These are phyloP conservation scores for Coregonus sp. DNA, from an alignment of 2,797 vertebrate genomes.

Conservation along the genomic window DNA sequence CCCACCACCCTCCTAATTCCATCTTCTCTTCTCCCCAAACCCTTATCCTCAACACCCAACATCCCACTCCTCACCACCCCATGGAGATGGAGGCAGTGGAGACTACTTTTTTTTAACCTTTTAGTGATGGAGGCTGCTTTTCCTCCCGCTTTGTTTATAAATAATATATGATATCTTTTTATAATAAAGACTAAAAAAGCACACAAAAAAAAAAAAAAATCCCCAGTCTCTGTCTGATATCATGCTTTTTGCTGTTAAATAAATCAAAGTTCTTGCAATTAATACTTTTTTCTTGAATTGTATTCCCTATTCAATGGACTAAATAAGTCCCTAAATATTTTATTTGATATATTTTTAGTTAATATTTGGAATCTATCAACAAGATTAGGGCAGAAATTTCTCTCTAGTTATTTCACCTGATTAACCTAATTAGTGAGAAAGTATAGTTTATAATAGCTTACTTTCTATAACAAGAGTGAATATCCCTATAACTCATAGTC, in stretches of 20 bases:
- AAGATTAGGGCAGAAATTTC: not conserved
- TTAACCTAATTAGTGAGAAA: no score
- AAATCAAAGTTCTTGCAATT: constrained; percentile 51
- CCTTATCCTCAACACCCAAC: not conserved
- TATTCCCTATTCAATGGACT: not conserved
- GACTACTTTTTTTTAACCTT: constrained; percentile 40
- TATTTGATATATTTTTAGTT: constrained; percentile 38
- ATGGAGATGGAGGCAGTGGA: constrained; percentile 54
- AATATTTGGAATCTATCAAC: no score
- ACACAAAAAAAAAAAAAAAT: constrained; percentile 21
- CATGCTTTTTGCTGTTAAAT: constrained; percentile 39
- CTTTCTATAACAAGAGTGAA: no score
- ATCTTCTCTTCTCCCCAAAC: not conserved
- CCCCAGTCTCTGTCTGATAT: constrained; percentile 40
- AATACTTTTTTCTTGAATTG: constrained; percentile 13
- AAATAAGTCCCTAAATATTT: constrained; percentile 30
- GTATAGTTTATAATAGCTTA: no score
- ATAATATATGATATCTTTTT: constrained; percentile 55
- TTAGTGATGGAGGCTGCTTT: constrained; percentile 30
- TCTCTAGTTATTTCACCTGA: no score
- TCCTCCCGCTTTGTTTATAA: constrained; percentile 39
- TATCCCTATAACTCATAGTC: no score
- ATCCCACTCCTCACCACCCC: constrained; percentile 5
- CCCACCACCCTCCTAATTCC: constrained; percentile 61
- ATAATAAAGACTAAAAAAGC: constrained; percentile 61